Percentiles rank a stretch among this genome's conserved stretches.
These are phyloP conservation scores for Lepus townsendii DNA, from an alignment of 2,797 vertebrate genomes.

Conservation along the genomic window DNA sequence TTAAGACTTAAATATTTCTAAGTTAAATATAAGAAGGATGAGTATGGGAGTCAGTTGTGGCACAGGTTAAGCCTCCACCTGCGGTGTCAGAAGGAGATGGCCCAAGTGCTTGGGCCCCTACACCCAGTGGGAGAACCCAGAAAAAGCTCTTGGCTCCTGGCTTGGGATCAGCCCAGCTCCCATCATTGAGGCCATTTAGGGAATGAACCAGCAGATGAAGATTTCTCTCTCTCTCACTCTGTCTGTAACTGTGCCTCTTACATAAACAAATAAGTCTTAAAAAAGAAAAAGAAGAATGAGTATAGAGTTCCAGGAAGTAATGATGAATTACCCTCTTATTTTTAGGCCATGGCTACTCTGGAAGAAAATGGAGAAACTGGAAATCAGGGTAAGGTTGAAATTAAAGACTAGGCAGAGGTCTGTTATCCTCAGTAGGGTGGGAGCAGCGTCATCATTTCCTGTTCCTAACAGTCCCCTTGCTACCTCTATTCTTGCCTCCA, in stretches of 20 bases:
- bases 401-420: background rate
- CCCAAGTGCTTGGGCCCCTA: too few relatives aligned
- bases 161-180: too few relatives aligned
- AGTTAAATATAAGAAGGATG: background rate
- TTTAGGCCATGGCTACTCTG: background rate
- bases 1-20: background rate
- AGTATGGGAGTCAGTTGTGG: background rate
- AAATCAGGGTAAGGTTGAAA: accelerated
- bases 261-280: too few relatives aligned
- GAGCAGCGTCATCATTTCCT: background rate
- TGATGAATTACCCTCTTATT: background rate
- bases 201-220: too few relatives aligned
- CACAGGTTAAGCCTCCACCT: too few relatives aligned
- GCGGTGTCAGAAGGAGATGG: too few relatives aligned
- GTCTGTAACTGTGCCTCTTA: too few relatives aligned
- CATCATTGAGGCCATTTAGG: too few relatives aligned
- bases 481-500: background rate
- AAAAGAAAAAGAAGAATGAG: background rate
- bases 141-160: too few relatives aligned
- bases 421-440: too few relatives aligned
- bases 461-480: background rate
- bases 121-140: too few relatives aligned
- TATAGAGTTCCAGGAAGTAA: background rate
- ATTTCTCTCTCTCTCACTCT: too few relatives aligned
- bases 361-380: background rate